A percentile compares a stretch with the other conserved stretches of the same genome.
phyloP scores from a whole-genome alignment of 2,797 vertebrate species.

The Oreonectes daqikongensis region DNA sequence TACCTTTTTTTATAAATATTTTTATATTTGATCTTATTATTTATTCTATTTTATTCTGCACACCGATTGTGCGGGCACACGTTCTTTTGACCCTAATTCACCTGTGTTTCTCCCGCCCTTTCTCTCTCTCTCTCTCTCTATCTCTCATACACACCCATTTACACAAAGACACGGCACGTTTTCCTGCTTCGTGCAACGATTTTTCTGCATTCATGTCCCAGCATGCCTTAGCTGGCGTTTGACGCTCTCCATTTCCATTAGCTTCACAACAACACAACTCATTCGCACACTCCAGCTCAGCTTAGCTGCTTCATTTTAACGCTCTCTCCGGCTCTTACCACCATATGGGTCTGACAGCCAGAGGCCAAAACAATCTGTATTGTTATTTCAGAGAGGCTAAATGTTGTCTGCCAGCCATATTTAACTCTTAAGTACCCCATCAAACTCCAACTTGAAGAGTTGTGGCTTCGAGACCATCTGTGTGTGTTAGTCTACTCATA shows the following conservation, averaged over 20 bases:
- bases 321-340: neutral
- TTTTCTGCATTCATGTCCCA: constrained; percentile 23
- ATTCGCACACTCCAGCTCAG: constrained; percentile 5
- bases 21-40: too few relatives aligned
- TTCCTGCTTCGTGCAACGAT: constrained; percentile 12
- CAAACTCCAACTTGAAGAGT: neutral
- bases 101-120: constrained; percentile 3
- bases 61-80: neutral
- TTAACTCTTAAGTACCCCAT: constrained; percentile 13
- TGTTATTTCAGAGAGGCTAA: constrained; percentile 33
- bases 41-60: too few relatives aligned
- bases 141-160: constrained; percentile 13
- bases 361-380: constrained; percentile 43
- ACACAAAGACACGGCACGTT: constrained; percentile 20
- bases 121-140: neutral
- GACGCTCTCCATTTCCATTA: constrained; percentile 27
- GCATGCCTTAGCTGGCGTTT: constrained; percentile 15
- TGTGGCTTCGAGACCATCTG: neutral
- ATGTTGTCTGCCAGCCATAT: constrained; percentile 31
- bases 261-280: neutral
- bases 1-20: too few relatives aligned
- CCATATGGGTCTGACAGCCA: constrained; percentile 27
- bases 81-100: constrained; percentile 5
- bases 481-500: neutral
- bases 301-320: constrained; percentile 17